A percentile compares a stretch with the other conserved stretches of the same genome.
Evolutionary conservation across 2,797 vertebrate species (phyloP).

Genomic region (Helarctos malayanus): DNA sequence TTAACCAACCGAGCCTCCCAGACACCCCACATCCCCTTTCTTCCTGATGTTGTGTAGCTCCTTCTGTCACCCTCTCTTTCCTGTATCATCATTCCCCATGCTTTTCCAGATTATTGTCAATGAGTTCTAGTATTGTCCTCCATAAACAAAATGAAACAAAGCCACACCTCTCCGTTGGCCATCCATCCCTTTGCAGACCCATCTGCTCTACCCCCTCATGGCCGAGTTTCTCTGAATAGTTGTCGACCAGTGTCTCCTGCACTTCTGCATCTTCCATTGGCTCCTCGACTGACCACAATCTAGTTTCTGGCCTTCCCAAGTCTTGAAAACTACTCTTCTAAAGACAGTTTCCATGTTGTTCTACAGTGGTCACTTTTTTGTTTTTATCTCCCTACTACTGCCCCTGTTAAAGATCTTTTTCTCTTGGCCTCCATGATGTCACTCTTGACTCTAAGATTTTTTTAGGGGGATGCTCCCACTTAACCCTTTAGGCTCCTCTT

Average conservation of each 20-base stretch:
- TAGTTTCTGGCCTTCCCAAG: not conserved
- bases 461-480: not conserved
- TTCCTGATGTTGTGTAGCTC: not conserved
- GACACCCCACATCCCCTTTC: not conserved
- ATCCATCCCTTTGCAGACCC: not conserved
- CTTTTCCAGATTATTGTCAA: not conserved
- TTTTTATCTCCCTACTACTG: not conserved
- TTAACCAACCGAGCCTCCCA: not conserved
- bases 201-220: not conserved
- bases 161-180: no score
- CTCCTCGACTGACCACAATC: not conserved
- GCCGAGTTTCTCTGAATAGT: not conserved
- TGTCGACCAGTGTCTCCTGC: no score
- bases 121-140: not conserved
- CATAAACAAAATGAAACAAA: not conserved
- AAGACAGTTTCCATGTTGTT: not conserved
- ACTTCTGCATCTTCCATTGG: not conserved
- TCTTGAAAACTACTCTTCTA: not conserved
- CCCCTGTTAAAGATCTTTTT: not conserved
- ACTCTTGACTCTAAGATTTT: not conserved
- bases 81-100: not conserved
- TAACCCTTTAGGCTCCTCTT: not conserved
- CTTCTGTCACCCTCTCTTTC: not conserved
- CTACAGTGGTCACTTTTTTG: fast-evolving
- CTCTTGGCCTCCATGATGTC: not conserved